Base-by-base conservation (phyloP, 2,797 vertebrate genomes). In the Sebastes iracundus region DNA sequence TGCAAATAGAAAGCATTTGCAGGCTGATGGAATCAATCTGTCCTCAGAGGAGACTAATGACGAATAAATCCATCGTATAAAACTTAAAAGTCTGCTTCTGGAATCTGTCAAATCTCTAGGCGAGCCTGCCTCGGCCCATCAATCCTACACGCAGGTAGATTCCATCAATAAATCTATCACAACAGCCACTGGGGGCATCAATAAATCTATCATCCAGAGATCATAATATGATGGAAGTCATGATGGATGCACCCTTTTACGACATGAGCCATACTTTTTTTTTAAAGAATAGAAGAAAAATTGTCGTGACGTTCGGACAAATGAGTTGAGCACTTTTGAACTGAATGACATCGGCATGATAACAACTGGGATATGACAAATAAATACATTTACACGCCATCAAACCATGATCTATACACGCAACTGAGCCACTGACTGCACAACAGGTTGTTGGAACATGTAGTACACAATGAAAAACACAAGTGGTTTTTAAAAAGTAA, bases 401-500 rank as follows among this genome's bases (percentile, higher is more conserved):
- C 35, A 71, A 77, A 88, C 60, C 72, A 92, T 90, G 88, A 79
- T 46, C 80, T 85, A 62, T 85, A 62, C 77, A 88, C 23, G 71
- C 70, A 87, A 84, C 80, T 81, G 78, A 88, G 12, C 77, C 58
- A 80, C 83, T 71, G 80, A 92, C 76, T 85, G 52, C 55, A 89
- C 85, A 88, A 92, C 81, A 90, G 72, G 86, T 88, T 83, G 86
- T 89, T 91, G 85, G 52, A 81, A 85, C 86, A 90, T 78, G 82
- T 86, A 77, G 59, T 79, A 91, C 88, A 91, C 83, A 90, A 93
- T 93, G 93, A 92, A 71, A 90, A 90, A 75, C 90, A 90, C 86
- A 90, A 89, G 88, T 86, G 93, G 71, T 80, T 92, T 75, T 75
- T 49, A 4, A 87, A 92, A 92, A 82, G 60, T 74, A 86, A 90